These are phyloP conservation scores for Ivindomyrus marchei DNA, from an alignment of 2,113 vertebrate species.

Conservation along the genomic window DNA sequence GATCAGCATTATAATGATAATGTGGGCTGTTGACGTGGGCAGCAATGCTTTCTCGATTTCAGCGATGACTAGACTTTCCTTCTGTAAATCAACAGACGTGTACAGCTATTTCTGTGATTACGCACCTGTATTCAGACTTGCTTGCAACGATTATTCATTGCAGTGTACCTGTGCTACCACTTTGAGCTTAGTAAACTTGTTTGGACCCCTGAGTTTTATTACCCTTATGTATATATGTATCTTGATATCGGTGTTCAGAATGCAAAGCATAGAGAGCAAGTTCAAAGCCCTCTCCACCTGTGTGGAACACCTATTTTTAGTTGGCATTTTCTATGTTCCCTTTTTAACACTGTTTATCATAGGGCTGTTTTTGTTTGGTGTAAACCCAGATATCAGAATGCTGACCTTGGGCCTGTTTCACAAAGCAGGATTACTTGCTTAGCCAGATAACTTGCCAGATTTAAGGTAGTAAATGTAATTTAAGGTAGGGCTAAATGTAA, in stretches of 20 bases:
- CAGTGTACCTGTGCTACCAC: conserved; percentile 38
- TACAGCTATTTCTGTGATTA: conserved; percentile 62
- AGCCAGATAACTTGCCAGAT: too few relatives aligned
- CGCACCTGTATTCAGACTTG: conserved; percentile 49
- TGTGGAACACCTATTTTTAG: conserved; percentile 50
- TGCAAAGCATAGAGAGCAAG: conserved; percentile 43
- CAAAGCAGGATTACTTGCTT: too few relatives aligned
- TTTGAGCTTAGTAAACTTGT: neutral
- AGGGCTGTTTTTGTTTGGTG: conserved; percentile 30
- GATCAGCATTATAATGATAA: conserved; percentile 34
- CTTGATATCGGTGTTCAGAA: conserved; percentile 47
- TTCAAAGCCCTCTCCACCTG: conserved; percentile 52
- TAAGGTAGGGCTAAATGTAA: too few relatives aligned
- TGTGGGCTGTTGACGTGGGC: conserved; percentile 32
- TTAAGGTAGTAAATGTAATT: too few relatives aligned
- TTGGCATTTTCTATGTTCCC: conserved; percentile 55
- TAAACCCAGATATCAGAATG: conserved; percentile 44
- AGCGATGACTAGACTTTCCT: conserved; percentile 49
- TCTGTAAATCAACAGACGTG: conserved; percentile 48
- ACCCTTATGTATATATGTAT: conserved; percentile 47
- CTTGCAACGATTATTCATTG: conserved; percentile 47
- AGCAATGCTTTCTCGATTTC: accelerated
- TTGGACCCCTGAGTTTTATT: conserved; percentile 39
- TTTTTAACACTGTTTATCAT: conserved; percentile 34
- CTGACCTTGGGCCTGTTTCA: conserved; percentile 22